Percentiles rank a stretch among this genome's conserved stretches.
phyloP scores from a whole-genome alignment of 1,140 invertebrate species.

The Drosophila ananassae region DNA sequence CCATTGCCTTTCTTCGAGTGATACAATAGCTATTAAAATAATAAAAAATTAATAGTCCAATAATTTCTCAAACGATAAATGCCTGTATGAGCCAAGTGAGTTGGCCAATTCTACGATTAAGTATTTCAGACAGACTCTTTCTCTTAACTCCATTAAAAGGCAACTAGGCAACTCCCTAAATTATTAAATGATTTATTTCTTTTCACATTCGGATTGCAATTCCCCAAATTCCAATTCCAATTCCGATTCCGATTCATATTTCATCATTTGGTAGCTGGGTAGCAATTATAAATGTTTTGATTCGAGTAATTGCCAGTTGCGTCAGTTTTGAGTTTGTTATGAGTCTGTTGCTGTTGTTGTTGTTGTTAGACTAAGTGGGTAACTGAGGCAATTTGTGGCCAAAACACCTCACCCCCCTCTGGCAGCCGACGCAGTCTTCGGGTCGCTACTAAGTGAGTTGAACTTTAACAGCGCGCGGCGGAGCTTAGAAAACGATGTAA shows the following conservation, averaged over 20 bases:
- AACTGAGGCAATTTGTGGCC: constrained; percentile 37
- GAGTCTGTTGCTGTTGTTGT: no score
- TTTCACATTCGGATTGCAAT: neutral
- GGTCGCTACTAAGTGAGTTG: constrained; percentile 56
- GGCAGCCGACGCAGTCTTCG: neutral
- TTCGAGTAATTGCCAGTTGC: constrained; percentile 45
- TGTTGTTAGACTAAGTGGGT: constrained; percentile 19
- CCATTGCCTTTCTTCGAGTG: constrained; percentile 4
- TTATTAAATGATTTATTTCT: constrained; percentile 42
- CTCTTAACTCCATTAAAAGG: neutral
- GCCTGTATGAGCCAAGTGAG: neutral
- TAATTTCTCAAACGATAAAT: no score
- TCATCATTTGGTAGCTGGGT: constrained; percentile 32
- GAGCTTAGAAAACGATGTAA: constrained; percentile 24
- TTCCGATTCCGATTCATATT: constrained; percentile 41
- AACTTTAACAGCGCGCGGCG: constrained; percentile 43
- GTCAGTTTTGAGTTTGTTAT: constrained; percentile 14
- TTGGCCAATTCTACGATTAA: constrained; percentile 15
- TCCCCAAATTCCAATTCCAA: neutral
- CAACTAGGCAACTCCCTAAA: constrained; percentile 3
- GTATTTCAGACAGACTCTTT: neutral
- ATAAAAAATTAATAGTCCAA: neutral
- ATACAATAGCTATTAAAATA: constrained; percentile 6
- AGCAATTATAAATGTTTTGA: constrained; percentile 50
- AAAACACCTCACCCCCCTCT: constrained; percentile 13